phyloP scores from a whole-genome alignment of 92 coral and sea anemone genomes.

The Palythoa grandis region DNA sequence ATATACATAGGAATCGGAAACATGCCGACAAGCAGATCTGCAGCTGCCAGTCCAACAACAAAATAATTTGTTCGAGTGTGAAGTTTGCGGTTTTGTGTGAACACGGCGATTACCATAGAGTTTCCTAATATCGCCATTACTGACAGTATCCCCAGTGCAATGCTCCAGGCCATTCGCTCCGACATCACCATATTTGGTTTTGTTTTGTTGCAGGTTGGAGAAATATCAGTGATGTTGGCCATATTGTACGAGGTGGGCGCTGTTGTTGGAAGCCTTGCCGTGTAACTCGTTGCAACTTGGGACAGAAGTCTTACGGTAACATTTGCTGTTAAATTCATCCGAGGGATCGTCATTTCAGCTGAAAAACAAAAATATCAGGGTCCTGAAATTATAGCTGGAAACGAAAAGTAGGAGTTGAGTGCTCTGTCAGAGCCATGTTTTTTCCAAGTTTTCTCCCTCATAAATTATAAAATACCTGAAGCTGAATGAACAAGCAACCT shows the following conservation, averaged over 20 bases:
- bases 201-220: not conserved
- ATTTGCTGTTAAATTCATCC: conserved; percentile 14
- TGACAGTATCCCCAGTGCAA: conserved; percentile 65
- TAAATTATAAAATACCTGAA: no score
- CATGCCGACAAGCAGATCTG: conserved; percentile 72
- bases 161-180: conserved; percentile 65
- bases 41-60: conserved; percentile 76
- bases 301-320: not conserved
- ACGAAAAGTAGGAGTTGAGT: no score
- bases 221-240: not conserved
- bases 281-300: not conserved
- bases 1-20: conserved; percentile 74
- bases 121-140: conserved; percentile 80
- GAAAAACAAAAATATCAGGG: not conserved
- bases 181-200: not conserved
- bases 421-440: no score
- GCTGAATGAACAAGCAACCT: no score
- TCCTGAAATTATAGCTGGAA: not conserved
- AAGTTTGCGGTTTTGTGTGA: conserved; percentile 61
- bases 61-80: conserved; percentile 78
- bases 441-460: no score
- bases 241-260: not conserved
- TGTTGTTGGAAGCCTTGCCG: not conserved
- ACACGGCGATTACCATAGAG: conserved; percentile 67
- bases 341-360: conserved; percentile 25